Base-by-base conservation (phyloP, 2,797 vertebrate species). In the Notolepis coatsorum region DNA sequence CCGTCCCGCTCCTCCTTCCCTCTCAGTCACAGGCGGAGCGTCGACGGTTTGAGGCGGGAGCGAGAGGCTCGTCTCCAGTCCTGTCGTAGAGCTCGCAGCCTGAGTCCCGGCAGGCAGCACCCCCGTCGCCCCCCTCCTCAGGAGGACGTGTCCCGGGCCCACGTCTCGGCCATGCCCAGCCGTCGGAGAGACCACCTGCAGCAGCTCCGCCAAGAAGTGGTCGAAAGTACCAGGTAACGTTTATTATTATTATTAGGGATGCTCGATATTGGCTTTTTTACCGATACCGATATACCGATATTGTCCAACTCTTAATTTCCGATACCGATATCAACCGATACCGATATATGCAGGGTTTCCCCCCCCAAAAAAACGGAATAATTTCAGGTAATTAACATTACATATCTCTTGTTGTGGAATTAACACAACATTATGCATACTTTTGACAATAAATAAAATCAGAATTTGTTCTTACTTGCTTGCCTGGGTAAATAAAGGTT, bases 91-190 rank as follows among this genome's bases (percentile, higher is more conserved):
- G 88, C 94, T 43, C 91, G 92, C 23, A 98, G 96, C 69, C 84
- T 98, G 47, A 97, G 96, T 82, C 95, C 95, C 31, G 85, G 93
- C 69, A 95, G 95, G 75, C 93, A 96, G 75, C 93, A 91, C n/a
- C 27, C 85, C 3, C 79, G 61, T 3, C 79, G 61, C 48, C 56
- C 88, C 24, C 73, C 85, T 50, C 35, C 56, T 28, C 72, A 74
- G 17, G 74, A 84, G 1, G 15, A 39, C 0, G 52, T 45, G 9
- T 55, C 71, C 5, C 71, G 73, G 15, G 61, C 86, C 42, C 82
- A 73, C 51, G 78, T 80, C 18, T 60, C 77, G 0, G 91, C 93
- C 37, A 68, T 82, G 15, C 93, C 94, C 52, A 93, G 91, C 75
- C 87, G 77, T 28, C 92, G 75, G 12, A 90, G 88, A 68, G 93